Percentiles rank a stretch among this genome's conserved stretches.
phyloP scores from a whole-genome alignment of 2,797 vertebrate species.

The Borostomias antarcticus region DNA sequence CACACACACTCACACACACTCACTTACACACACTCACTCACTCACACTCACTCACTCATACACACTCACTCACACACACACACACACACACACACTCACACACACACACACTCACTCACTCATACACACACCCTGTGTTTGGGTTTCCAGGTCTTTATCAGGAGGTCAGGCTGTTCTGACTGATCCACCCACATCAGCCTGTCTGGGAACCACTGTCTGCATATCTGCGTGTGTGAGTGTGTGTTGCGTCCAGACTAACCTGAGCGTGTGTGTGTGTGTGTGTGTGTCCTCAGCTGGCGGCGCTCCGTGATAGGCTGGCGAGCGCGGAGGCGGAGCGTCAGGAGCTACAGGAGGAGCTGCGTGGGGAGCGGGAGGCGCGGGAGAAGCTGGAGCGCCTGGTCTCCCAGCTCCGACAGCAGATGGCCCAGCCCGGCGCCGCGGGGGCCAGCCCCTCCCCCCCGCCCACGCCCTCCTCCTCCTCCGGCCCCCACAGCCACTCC shows the following conservation, averaged over 20 bases:
- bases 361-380: conserved; percentile 89
- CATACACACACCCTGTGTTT: conserved; percentile 42
- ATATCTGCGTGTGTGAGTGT: conserved; percentile 27
- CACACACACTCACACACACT: conserved; percentile 18
- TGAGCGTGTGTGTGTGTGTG: too few species aligned
- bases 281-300: conserved; percentile 78
- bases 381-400: conserved; percentile 92
- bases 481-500: conserved; percentile 59
- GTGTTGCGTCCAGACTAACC: conserved; percentile 12
- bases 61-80: too few species aligned
- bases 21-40: conserved; percentile 10
- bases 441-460: conserved; percentile 70
- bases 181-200: conserved; percentile 37
- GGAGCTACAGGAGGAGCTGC: conserved; percentile 93
- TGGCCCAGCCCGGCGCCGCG: conserved; percentile 65
- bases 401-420: conserved; percentile 85
- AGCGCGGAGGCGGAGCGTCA: conserved; percentile 89
- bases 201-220: conserved; percentile 21
- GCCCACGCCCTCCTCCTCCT: conserved; percentile 64
- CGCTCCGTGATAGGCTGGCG: conserved; percentile 88
- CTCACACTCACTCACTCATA: not conserved
- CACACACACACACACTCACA: not conserved
- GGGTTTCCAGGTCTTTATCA: conserved; percentile 52
- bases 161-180: conserved; percentile 39
- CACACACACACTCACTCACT: too few species aligned